Percentiles rank a stretch among this genome's conserved stretches.
These are phyloP conservation scores for Hyposoter didymator DNA, from an alignment of 2,888 invertebrate genomes.

Conservation along the genomic window DNA sequence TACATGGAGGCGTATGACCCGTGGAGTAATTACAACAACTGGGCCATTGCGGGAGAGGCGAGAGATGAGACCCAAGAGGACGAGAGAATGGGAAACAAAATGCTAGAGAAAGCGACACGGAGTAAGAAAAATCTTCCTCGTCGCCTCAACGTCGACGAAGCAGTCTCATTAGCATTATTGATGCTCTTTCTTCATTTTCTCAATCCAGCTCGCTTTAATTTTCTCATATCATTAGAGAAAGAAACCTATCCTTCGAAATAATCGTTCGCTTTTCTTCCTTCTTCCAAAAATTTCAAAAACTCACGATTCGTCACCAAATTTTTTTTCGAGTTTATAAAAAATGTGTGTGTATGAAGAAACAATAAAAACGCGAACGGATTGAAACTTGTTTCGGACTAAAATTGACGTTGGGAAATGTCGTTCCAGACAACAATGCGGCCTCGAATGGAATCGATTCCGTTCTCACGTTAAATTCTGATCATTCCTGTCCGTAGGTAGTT, in stretches of 20 bases:
- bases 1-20: constrained; percentile 54
- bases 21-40: constrained; percentile 68
- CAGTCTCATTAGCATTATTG: constrained; percentile 66
- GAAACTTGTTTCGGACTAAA: too few relatives aligned
- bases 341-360: too few relatives aligned
- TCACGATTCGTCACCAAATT: neutral
- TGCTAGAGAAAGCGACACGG: constrained; percentile 9
- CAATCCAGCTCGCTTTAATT: constrained; percentile 19
- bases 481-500: neutral
- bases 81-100: constrained; percentile 34
- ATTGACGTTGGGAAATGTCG: too few relatives aligned
- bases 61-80: constrained; percentile 50
- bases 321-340: too few relatives aligned
- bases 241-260: neutral
- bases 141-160: constrained; percentile 43
- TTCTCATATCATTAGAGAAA: constrained; percentile 16
- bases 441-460: neutral
- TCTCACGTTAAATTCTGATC: neutral
- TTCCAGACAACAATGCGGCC: neutral
- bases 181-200: constrained; percentile 54
- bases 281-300: neutral
- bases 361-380: too few relatives aligned
- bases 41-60: constrained; percentile 65
- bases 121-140: constrained; percentile 27
- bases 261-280: neutral